Percentiles rank a stretch among this genome's conserved stretches.
These are phyloP conservation scores for Centruroides vittatus DNA, from an alignment of 1,140 invertebrate genomes.

Conservation along the genomic window DNA sequence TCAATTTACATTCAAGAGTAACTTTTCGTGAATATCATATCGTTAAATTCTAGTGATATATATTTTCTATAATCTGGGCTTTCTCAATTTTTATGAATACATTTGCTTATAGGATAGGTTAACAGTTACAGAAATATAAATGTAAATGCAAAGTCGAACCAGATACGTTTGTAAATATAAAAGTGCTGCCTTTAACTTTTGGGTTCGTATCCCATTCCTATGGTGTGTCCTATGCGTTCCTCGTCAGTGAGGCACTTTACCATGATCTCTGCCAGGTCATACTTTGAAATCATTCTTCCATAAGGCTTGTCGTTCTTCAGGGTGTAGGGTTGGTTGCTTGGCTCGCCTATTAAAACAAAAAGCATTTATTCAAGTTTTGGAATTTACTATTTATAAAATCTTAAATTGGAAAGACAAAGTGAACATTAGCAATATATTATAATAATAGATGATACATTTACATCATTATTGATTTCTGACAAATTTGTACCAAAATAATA, in stretches of 20 bases:
- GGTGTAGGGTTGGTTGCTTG: slow-evolving; percentile 29
- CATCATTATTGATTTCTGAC: background rate
- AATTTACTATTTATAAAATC: background rate
- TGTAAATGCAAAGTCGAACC: no score
- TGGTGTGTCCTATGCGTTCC: slow-evolving; percentile 13
- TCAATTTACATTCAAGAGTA: no score
- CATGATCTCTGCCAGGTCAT: slow-evolving; percentile 57
- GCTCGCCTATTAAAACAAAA: slow-evolving; percentile 14
- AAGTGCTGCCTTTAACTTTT: no score
- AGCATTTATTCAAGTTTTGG: background rate
- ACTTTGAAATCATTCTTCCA: slow-evolving; percentile 51
- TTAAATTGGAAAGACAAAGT: background rate
- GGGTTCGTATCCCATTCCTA: slow-evolving; percentile 13
- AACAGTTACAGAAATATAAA: no score
- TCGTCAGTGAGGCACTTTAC: slow-evolving; percentile 42
- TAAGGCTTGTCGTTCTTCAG: slow-evolving; percentile 43
- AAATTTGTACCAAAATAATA: background rate
- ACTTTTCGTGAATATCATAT: no score
- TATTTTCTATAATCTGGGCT: no score
- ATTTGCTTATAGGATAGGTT: no score
- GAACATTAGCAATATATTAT: background rate
- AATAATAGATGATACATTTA: background rate
- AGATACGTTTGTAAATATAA: no score
- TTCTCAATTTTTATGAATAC: no score
- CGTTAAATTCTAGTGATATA: no score